phyloP scores from a whole-genome alignment of 1,140 invertebrate species.

The Fopius arisanus region DNA sequence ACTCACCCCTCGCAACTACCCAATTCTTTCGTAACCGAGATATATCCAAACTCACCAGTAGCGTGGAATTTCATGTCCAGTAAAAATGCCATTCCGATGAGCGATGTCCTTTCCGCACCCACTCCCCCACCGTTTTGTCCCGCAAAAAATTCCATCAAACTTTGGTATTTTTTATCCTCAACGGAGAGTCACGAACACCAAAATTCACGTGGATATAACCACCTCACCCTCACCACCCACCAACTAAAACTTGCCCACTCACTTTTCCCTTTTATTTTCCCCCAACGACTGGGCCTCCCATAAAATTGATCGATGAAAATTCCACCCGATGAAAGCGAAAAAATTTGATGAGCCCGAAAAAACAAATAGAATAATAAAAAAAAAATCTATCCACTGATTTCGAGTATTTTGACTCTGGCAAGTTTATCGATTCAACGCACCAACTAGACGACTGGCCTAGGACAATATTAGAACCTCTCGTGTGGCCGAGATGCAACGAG shows the following conservation, averaged over 20 bases:
- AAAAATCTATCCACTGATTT: background rate
- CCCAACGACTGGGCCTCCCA: background rate
- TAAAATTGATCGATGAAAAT: constrained; percentile 3
- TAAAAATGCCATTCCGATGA: constrained; percentile 28
- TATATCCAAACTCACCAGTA: constrained; percentile 17
- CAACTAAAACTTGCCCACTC: background rate
- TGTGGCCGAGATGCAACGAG: background rate
- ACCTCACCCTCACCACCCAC: no score
- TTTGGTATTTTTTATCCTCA: constrained; percentile 19
- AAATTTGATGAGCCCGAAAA: background rate
- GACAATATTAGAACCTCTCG: constrained; percentile 62
- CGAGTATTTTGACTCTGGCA: constrained; percentile 18
- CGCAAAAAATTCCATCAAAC: constrained; percentile 30
- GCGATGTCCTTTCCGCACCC: constrained; percentile 15
- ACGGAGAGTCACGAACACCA: background rate
- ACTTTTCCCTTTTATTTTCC: background rate
- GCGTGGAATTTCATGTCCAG: constrained; percentile 17
- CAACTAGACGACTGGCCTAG: constrained; percentile 41
- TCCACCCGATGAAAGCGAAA: background rate
- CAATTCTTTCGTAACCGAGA: background rate
- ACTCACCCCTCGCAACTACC: background rate
- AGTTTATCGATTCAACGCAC: constrained; percentile 28
- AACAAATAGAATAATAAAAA: no score
- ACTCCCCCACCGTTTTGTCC: background rate
- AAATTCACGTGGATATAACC: background rate